A percentile compares a stretch with the other conserved stretches of the same genome.
Conservation (phyloP, 2,888 invertebrate species). For the Drosophila subquinaria region DNA sequence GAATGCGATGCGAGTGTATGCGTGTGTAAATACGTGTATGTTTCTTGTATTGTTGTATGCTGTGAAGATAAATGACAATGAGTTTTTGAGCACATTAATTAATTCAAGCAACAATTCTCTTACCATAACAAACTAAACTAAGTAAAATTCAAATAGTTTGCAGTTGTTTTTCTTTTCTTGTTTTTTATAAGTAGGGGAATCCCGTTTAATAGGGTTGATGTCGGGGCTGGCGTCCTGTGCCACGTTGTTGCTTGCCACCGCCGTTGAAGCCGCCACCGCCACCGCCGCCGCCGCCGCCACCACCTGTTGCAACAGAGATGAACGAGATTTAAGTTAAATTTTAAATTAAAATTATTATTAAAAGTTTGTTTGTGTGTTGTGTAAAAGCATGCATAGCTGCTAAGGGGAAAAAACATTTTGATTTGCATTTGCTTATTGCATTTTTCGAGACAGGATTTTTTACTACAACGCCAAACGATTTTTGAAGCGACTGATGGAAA, state of each 20-base stretch:
- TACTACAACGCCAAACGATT: constrained; percentile 66
- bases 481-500: constrained; percentile 58
- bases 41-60: constrained; percentile 46
- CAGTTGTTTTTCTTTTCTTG: constrained; percentile 28
- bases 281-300: constrained; percentile 79
- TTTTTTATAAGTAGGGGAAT: constrained; percentile 14
- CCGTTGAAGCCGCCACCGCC: constrained; percentile 88
- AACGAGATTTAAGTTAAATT: background rate
- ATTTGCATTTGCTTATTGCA: background rate
- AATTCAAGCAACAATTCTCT: constrained; percentile 29
- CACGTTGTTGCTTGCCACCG: constrained; percentile 95
- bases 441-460: constrained; percentile 19
- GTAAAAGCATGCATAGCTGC: constrained; percentile 47
- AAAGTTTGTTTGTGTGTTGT: background rate
- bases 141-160: constrained; percentile 79
- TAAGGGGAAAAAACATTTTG: constrained; percentile 30
- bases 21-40: constrained; percentile 17
- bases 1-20: constrained; percentile 33
- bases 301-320: constrained; percentile 61
- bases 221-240: constrained; percentile 93
- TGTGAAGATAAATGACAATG: constrained; percentile 29
- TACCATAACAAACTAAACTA: constrained; percentile 79
- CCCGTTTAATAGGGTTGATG: constrained; percentile 92
- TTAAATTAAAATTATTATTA: background rate
- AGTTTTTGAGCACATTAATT: background rate